Base-by-base conservation (phyloP, 2,113 vertebrate genomes). In the Nycticebus coucang region DNA sequence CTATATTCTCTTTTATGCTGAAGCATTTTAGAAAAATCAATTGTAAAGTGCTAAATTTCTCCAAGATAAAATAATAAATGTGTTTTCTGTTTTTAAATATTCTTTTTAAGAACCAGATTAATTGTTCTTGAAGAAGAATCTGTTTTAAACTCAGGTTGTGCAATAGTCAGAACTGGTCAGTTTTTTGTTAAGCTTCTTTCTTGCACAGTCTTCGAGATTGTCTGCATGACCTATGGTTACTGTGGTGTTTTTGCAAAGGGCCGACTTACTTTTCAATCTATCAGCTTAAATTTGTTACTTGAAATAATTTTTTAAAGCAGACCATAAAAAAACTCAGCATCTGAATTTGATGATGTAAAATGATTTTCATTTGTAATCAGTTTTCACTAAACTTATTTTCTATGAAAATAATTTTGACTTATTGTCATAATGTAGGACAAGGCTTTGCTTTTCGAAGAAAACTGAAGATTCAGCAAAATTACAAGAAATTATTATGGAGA, bases 391-490 rank as follows among this genome's bases (percentile, higher is more conserved):
- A 3, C 11, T 78, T 71, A 45, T 74, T 82, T 77, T 77, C 74
- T 91, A 7, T 62, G 45, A 79, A 77, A 91, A 50, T 95, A 55
- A 93, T 80, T 88, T 26, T 72, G 17, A 68, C 8, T 60, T 14
- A 18, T 55, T 35, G 95, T 90, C 4, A 72, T 94, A 66, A 85
- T 64, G 5, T 97, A 99, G 99, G 99, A 94, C 98, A 99, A 97
- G 99, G 99, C 9, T 99, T 99, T 99, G 99, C 99, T 7, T 99
- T 99, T 92, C 98, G 93, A 91, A 99, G 99, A 96, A 99, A 99
- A 84, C 96, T 99, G 92, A 99, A 99, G 97, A 97, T 99, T 7
- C 98, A 99, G 95, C 98, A 98, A 50, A 98, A 99, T 45, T 99
- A 99, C 97, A 99, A 98, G 95, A 99, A 98, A 81, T 97, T 99